phyloP scores from a whole-genome alignment of 92 coral and sea anemone genomes.

The Epizoanthus scotinus region DNA sequence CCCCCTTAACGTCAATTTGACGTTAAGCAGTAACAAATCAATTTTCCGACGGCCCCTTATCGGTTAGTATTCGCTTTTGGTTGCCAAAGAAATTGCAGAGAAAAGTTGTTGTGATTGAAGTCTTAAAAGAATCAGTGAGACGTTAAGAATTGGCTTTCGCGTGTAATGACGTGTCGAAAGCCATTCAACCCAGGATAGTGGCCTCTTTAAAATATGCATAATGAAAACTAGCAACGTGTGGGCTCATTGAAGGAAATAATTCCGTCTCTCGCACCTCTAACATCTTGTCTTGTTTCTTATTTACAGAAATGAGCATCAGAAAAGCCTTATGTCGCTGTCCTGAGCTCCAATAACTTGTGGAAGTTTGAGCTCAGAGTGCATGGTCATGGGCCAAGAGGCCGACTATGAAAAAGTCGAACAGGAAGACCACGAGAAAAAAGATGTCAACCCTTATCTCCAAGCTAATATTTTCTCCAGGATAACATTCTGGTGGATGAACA shows the following conservation, averaged over 20 bases:
- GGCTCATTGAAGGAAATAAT: not conserved
- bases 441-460: conserved; percentile 72
- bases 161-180: not conserved
- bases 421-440: conserved; percentile 59
- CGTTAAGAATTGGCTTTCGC: not conserved
- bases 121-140: not conserved
- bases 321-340: not conserved
- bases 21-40: too few relatives aligned
- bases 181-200: not conserved
- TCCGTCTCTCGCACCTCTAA: not conserved
- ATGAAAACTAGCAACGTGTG: not conserved
- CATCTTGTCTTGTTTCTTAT: not conserved
- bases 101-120: too few relatives aligned
- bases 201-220: too few relatives aligned
- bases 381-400: conserved; percentile 63
- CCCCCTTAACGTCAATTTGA: too few relatives aligned
- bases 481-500: conserved; percentile 93
- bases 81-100: too few relatives aligned
- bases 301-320: conserved; percentile 24
- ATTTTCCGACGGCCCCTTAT: too few relatives aligned
- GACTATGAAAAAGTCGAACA: conserved; percentile 67
- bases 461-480: conserved; percentile 79
- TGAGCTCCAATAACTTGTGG: conserved; percentile 24
- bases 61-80: too few relatives aligned
- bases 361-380: not conserved